Conservation (phyloP, 2,113 vertebrate genomes). For the Mionectes macconnelli region DNA sequence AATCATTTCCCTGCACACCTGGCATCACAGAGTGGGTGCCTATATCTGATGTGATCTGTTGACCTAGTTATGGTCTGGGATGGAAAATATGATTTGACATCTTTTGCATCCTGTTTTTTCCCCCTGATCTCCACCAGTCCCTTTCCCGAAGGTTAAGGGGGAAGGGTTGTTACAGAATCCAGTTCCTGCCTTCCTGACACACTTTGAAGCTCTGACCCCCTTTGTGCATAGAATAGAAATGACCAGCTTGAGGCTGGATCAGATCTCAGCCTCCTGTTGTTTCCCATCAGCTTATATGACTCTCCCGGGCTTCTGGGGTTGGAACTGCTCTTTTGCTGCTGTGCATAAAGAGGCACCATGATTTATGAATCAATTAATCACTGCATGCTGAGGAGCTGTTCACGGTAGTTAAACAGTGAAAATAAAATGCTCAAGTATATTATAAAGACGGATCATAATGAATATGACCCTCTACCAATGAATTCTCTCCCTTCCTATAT, state of each 20-base stretch:
- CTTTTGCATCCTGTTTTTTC: neutral
- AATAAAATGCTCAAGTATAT: slow-evolving; percentile 63
- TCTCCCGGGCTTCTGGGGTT: slow-evolving; percentile 44
- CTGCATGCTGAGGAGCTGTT: slow-evolving; percentile 64
- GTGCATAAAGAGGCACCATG: slow-evolving; percentile 47
- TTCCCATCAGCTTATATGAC: slow-evolving; percentile 40
- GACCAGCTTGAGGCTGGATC: slow-evolving; percentile 19
- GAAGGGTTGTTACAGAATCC: neutral
- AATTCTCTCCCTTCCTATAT: neutral
- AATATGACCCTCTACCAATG: slow-evolving; percentile 5
- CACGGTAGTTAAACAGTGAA: slow-evolving; percentile 71
- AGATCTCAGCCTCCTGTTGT: slow-evolving; percentile 34
- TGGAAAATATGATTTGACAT: slow-evolving; percentile 46
- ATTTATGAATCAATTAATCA: slow-evolving; percentile 80
- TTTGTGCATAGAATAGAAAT: slow-evolving; percentile 33
- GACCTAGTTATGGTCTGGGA: slow-evolving; percentile 40
- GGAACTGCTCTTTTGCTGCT: slow-evolving; percentile 32
- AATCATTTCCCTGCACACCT: neutral
- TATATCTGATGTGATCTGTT: slow-evolving; percentile 47
- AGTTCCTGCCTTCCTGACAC: neutral
- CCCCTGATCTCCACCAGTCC: neutral
- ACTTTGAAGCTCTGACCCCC: neutral
- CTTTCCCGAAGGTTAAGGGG: neutral
- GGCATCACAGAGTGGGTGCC: neutral
- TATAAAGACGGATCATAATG: slow-evolving; percentile 66